These are phyloP conservation scores for Thunnus albacares DNA, from an alignment of 2,797 vertebrate genomes.

Conservation along the genomic window DNA sequence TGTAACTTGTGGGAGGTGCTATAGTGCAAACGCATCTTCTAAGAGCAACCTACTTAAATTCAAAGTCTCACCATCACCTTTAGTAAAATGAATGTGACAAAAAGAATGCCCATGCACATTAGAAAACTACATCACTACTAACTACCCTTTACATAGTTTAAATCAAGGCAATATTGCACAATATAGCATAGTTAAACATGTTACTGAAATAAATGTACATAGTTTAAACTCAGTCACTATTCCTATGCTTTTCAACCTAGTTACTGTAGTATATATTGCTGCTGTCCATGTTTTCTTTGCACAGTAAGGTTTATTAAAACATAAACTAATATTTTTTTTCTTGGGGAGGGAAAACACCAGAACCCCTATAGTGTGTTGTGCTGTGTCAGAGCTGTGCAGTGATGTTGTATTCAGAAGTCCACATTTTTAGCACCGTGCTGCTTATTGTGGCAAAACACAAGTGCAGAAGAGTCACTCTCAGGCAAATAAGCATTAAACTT, in stretches of 20 bases:
- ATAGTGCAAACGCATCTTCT: slow-evolving; percentile 61
- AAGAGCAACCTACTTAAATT: slow-evolving; percentile 13
- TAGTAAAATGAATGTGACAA: slow-evolving; percentile 25
- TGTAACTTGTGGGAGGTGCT: slow-evolving; percentile 45
- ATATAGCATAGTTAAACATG: slow-evolving; percentile 54
- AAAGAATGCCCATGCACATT: slow-evolving; percentile 50
- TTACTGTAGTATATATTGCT: slow-evolving; percentile 41
- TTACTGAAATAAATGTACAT: slow-evolving; percentile 46
- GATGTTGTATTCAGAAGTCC: slow-evolving; percentile 30
- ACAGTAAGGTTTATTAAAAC: slow-evolving; percentile 43
- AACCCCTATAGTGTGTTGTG: slow-evolving; percentile 30
- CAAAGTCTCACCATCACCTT: slow-evolving; percentile 6
- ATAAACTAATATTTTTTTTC: slow-evolving; percentile 19
- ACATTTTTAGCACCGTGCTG: slow-evolving; percentile 24
- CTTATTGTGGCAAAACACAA: slow-evolving; percentile 40
- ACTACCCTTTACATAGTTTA: slow-evolving; percentile 46
- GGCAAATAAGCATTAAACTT: slow-evolving; percentile 5
- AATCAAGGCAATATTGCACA: slow-evolving; percentile 79
- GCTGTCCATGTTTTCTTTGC: slow-evolving; percentile 25
- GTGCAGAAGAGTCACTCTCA: slow-evolving; percentile 24
- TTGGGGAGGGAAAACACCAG: slow-evolving; percentile 15
- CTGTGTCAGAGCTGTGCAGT: slow-evolving; percentile 46
- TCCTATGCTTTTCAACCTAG: slow-evolving; percentile 38
- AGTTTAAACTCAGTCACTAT: slow-evolving; percentile 37
- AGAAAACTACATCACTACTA: slow-evolving; percentile 36